Base-by-base conservation (phyloP, 2,797 vertebrate genomes). In the Chrysocyon brachyurus region DNA sequence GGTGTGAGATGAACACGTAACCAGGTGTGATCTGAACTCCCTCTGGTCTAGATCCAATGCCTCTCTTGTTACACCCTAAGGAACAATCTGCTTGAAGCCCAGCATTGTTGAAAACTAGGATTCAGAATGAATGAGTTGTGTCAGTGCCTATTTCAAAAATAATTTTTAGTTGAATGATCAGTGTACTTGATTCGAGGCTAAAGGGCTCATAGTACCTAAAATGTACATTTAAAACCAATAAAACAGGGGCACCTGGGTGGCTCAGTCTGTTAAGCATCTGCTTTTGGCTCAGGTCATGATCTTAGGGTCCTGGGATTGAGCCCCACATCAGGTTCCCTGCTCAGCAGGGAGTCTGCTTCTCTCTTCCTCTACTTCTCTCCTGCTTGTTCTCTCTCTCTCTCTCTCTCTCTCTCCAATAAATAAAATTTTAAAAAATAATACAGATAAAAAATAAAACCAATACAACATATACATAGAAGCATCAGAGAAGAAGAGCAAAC, bases 31-130 rank as follows among this genome's bases (percentile, higher is more conserved):
- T n/a, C 54, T 46, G 21, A 5, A n/a, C n/a, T 59, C 78, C 54
- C 31, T 78, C 72, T 26, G 56, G 26, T 11, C 83, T 21, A 6
- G 40, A 28, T 2, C 31, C 33, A 3, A 0, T 0, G 3, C 9
- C 6, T 36, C 21, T 16, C 46, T 24, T 11, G 12, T 3, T 12
- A 22, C 6, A 4, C 28, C 22, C 82, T 6, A 9, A 46, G 56
- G 59, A 72, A 5, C 36, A 6, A 16, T 3, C 3, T 4, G 7
- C 15, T 12, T 6, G 1, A 26, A 54, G 28, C 5, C 68, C 12
- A 0, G 12, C 21, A 6, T 0, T 24, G 28, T 2, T 17, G 33
- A 61, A 22, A 28, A 63, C 3, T 14, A 12, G 5, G 21, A 49
- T 15, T 56, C 4, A 17, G 33, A 16, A 33, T 6, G 22, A 93